Percentiles rank a stretch among this genome's conserved stretches.
phyloP scores from a whole-genome alignment of 2,113 vertebrate species.

The Hepsetus odoe region DNA sequence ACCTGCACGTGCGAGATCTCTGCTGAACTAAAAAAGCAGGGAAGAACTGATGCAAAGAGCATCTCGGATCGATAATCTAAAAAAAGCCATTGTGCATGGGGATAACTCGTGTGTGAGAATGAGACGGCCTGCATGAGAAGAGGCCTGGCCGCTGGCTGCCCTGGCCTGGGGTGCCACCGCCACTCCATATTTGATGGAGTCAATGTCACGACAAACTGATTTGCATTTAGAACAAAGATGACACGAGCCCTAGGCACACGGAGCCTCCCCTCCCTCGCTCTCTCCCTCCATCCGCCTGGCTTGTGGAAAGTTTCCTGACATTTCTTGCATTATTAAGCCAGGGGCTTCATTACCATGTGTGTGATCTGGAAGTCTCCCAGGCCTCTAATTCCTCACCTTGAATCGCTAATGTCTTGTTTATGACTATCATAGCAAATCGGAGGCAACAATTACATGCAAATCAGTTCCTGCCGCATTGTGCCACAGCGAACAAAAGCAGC shows the following conservation, averaged over 20 bases:
- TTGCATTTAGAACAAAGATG: slow-evolving; percentile 69
- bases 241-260: slow-evolving; percentile 58
- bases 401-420: slow-evolving; percentile 76
- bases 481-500: slow-evolving; percentile 41
- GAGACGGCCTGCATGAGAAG: neutral
- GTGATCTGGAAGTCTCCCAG: slow-evolving; percentile 71
- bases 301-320: slow-evolving; percentile 71
- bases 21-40: neutral
- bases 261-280: slow-evolving; percentile 42
- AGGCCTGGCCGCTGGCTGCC: slow-evolving; percentile 9
- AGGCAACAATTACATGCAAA: slow-evolving; percentile 66
- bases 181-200: slow-evolving; percentile 52
- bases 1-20: neutral
- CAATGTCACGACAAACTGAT: slow-evolving; percentile 64
- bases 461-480: slow-evolving; percentile 43
- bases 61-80: slow-evolving; percentile 32
- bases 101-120: slow-evolving; percentile 8
- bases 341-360: slow-evolving; percentile 72
- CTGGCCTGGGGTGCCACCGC: neutral
- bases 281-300: slow-evolving; percentile 45
- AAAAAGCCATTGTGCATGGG: slow-evolving; percentile 32
- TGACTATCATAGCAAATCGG: slow-evolving; percentile 63
- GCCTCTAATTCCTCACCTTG: slow-evolving; percentile 72
- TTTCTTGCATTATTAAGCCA: slow-evolving; percentile 75
- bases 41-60: neutral